Evolutionary conservation across 2,888 invertebrate species (phyloP).

Genomic region (Neria commutata): DNA sequence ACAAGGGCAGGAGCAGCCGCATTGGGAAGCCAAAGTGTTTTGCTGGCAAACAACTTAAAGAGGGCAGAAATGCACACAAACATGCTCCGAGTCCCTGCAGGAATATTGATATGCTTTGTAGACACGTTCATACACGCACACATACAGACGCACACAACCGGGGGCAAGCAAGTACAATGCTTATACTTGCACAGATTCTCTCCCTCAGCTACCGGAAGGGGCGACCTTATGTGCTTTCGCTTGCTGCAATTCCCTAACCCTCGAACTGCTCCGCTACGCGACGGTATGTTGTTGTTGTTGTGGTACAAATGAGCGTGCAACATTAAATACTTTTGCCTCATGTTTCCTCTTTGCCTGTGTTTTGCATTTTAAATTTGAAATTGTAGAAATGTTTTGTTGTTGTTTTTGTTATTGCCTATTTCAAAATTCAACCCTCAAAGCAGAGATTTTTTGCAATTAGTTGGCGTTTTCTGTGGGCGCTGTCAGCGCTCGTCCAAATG

Average conservation of each 20-base stretch:
- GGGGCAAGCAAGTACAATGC: background rate
- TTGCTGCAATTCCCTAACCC: background rate
- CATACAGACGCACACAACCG: background rate
- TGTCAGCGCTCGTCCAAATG: too few species aligned
- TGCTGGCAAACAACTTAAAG: background rate
- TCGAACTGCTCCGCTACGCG: background rate
- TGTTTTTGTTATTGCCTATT: too few species aligned
- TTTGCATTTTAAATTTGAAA: background rate
- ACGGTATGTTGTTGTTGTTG: background rate
- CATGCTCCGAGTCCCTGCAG: too few species aligned
- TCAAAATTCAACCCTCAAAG: background rate
- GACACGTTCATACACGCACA: too few species aligned
- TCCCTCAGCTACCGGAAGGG: background rate
- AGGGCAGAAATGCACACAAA: background rate
- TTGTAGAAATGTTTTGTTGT: background rate
- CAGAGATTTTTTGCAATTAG: slow-evolving; percentile 1
- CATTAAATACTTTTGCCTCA: too few species aligned
- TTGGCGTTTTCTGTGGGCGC: background rate
- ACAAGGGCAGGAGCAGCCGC: too few species aligned
- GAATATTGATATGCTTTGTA: too few species aligned
- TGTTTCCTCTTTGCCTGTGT: background rate
- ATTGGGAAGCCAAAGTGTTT: background rate
- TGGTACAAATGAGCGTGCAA: too few species aligned
- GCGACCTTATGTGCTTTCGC: background rate
- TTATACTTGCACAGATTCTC: background rate